Conservation (phyloP, 1,140 invertebrate species). For the Ceratitis capitata region DNA sequence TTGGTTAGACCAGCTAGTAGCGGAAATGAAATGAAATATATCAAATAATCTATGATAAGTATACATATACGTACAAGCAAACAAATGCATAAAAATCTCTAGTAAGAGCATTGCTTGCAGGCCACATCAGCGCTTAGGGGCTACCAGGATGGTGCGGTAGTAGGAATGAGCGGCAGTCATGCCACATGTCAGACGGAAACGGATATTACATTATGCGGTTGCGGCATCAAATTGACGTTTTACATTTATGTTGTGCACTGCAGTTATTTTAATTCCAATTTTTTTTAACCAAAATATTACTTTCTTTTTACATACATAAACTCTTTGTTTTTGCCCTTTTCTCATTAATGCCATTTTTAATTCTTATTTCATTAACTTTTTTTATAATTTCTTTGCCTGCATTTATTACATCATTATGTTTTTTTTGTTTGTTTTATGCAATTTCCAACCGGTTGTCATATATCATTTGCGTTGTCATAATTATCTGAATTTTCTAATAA, state of each 20-base stretch:
- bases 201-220: slow-evolving; percentile 39
- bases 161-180: background rate
- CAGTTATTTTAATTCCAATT: background rate
- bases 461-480: slow-evolving; percentile 35
- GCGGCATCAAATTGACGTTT: slow-evolving; percentile 19
- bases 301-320: background rate
- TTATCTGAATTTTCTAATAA: slow-evolving; percentile 31
- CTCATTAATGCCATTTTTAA: slow-evolving; percentile 7
- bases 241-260: slow-evolving; percentile 6
- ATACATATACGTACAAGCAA: background rate
- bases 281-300: background rate
- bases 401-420: background rate
- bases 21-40: slow-evolving; percentile 14
- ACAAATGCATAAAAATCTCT: background rate
- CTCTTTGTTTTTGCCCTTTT: background rate
- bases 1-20: background rate
- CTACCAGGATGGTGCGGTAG: background rate
- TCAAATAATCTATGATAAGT: background rate
- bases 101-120: background rate
- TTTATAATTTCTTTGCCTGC: background rate
- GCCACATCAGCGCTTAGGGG: background rate
- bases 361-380: too few relatives aligned
- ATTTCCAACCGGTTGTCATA: slow-evolving; percentile 1
- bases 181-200: background rate
- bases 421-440: background rate